Evolutionary conservation across 2,113 vertebrate species (phyloP), one percentile per base, ranked within the genome.

Genomic region (Chloropsis cyanopogon): DNA sequence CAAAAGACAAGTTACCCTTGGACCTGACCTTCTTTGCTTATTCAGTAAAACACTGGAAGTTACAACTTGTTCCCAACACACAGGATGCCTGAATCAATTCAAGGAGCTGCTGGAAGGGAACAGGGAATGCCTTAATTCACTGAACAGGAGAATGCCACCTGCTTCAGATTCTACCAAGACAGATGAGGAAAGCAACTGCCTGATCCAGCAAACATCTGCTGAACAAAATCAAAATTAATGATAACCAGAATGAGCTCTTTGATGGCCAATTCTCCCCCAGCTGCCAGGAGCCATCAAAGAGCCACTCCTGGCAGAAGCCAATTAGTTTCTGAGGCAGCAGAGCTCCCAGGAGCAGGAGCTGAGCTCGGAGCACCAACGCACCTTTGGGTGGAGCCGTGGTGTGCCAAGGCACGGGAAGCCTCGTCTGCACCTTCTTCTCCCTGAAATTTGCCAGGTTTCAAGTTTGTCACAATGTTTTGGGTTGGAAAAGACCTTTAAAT

Each of bases 201-300:
- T 86, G 84, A 95, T 65, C 71, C 54, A 7, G 87, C 88, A 97
- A 97, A 97, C 97, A 98, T 95, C 97, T 97, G 97, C 95, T 97
- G 81, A 95, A 95, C 92, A 95, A 97, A 97, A 97, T 95, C 93
- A 92, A 85, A 97, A 96, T 95, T 84, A 97, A 97, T 65, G 85
- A 94, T 69, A 92, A 95, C 87, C 96, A 97, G 92, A 86, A 96
- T 14, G 66, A 94, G 82, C 82, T 91, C 68, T 94, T 93, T 91
- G 90, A 83, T 77, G 81, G 76, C 90, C 26, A 0, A 86, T 78
- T 93, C 93, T 96, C 68, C 92, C 56, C 75, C 97, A 97, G 96
- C 95, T 98, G 96, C 80, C 50, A 20, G 70, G 75, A 87, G 57
- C 92, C 76, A 92, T 79, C 96, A 69, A 39, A 86, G 50, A 91